Percentiles rank a stretch among this genome's conserved stretches.
Conservation (phyloP, 2,113 vertebrate species). For the Aspidoscelis tigris region DNA sequence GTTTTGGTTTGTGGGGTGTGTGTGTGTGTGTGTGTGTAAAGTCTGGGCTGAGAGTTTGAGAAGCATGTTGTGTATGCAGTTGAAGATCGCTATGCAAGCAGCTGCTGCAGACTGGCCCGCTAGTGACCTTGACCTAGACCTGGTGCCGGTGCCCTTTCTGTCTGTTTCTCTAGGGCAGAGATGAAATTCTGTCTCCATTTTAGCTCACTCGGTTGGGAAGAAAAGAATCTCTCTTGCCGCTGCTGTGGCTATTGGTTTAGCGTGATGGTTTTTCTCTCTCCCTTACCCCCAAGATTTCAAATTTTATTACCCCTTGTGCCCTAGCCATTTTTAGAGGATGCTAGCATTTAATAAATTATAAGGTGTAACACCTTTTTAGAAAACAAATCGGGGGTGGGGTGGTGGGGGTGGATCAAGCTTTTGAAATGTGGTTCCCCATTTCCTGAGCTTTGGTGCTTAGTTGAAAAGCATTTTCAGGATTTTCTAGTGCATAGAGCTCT, state of each 20-base stretch:
- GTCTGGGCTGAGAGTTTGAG: slow-evolving; percentile 42
- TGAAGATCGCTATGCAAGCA: slow-evolving; percentile 49
- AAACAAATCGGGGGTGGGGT: not conserved
- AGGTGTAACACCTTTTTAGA: slow-evolving; percentile 54
- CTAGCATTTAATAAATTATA: slow-evolving; percentile 48
- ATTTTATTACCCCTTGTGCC: slow-evolving; percentile 48
- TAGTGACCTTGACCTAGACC: slow-evolving; percentile 82
- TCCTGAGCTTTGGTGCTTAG: slow-evolving; percentile 41
- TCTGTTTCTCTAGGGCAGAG: slow-evolving; percentile 67
- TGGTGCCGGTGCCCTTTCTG: slow-evolving; percentile 70
- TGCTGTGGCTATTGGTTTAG: slow-evolving; percentile 45
- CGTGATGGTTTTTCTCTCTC: slow-evolving; percentile 18
- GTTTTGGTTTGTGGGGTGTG: not conserved
- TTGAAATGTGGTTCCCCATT: slow-evolving; percentile 49
- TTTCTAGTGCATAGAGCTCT: not conserved
- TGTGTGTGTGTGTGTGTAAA: slow-evolving; percentile 45
- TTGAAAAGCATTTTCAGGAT: slow-evolving; percentile 34
- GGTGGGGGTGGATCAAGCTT: slow-evolving; percentile 14
- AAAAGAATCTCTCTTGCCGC: slow-evolving; percentile 63
- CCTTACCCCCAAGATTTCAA: slow-evolving; percentile 45
- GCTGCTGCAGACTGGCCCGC: slow-evolving; percentile 72
- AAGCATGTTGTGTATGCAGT: slow-evolving; percentile 27
- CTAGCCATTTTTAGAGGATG: slow-evolving; percentile 46
- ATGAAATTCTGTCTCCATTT: slow-evolving; percentile 80
- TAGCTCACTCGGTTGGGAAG: slow-evolving; percentile 67